These are phyloP conservation scores for Osmoderma eremita DNA, from an alignment of 2,888 invertebrate genomes.

Conservation along the genomic window DNA sequence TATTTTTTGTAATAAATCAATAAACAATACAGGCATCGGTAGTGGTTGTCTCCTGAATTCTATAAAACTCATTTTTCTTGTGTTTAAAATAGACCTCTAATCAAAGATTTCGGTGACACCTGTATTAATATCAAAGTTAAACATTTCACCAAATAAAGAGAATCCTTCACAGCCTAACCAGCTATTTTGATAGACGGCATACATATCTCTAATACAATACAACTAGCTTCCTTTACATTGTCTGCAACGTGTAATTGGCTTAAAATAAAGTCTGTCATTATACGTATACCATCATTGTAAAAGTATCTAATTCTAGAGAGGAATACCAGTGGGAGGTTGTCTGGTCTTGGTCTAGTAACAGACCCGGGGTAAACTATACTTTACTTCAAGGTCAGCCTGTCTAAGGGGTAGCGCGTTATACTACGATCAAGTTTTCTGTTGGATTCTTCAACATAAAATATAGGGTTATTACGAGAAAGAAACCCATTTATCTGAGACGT, in stretches of 20 bases:
- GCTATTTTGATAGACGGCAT: too few species aligned
- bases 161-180: too few species aligned
- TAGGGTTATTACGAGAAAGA: neutral
- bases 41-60: too few species aligned
- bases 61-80: too few species aligned
- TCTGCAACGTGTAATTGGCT: conserved; percentile 32
- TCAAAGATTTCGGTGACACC: too few species aligned
- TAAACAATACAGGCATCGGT: too few species aligned
- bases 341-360: conserved; percentile 48
- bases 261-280: conserved; percentile 38
- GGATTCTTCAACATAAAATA: conserved; percentile 13
- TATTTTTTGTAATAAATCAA: too few species aligned
- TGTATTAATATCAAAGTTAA: too few species aligned
- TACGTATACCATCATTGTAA: conserved; percentile 27
- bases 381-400: conserved; percentile 51
- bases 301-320: conserved; percentile 47
- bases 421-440: conserved; percentile 39
- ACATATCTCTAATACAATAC: conserved; percentile 2
- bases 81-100: too few species aligned
- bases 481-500: neutral
- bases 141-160: too few species aligned
- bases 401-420: conserved; percentile 51
- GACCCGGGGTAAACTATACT: conserved; percentile 52
- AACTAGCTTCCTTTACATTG: conserved; percentile 20
- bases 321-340: conserved; percentile 50